These are phyloP conservation scores for Gnathonemus echidnorhynchus DNA, from an alignment of 2,113 vertebrate species.

Conservation along the genomic window DNA sequence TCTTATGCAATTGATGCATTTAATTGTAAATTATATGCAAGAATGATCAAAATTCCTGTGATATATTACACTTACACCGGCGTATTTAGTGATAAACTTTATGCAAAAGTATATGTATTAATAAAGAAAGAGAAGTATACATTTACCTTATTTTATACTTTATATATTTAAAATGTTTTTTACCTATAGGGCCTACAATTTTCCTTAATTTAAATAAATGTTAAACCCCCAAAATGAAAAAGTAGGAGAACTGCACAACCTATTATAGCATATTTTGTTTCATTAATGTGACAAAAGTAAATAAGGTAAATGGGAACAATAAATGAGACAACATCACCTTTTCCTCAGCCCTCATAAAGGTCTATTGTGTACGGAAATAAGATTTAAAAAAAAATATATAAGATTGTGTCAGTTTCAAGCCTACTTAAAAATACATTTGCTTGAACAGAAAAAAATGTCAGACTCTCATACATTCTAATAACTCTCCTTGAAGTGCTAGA, in stretches of 20 bases:
- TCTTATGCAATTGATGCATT: not conserved
- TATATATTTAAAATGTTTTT: not conserved
- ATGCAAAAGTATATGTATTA: not conserved
- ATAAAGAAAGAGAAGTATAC: not conserved
- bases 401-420: not conserved
- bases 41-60: not conserved
- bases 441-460: too few relatives aligned
- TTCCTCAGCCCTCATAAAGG: not conserved
- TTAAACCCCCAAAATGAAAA: not conserved
- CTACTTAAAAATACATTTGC: too few relatives aligned
- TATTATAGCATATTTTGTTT: not conserved
- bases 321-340: not conserved
- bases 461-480: too few relatives aligned
- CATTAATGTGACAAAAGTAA: not conserved
- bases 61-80: not conserved
- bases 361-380: not conserved
- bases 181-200: not conserved
- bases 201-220: not conserved
- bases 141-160: not conserved
- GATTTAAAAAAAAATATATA: too few relatives aligned
- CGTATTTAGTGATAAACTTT: not conserved
- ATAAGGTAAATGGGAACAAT: not conserved
- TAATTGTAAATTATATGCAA: not conserved
- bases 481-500: not conserved
- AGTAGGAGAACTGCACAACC: not conserved